Evolutionary conservation across 2,113 vertebrate genomes (phyloP), one percentile per base, ranked within the genome.

Genomic region (Eubucco bourcierii): DNA sequence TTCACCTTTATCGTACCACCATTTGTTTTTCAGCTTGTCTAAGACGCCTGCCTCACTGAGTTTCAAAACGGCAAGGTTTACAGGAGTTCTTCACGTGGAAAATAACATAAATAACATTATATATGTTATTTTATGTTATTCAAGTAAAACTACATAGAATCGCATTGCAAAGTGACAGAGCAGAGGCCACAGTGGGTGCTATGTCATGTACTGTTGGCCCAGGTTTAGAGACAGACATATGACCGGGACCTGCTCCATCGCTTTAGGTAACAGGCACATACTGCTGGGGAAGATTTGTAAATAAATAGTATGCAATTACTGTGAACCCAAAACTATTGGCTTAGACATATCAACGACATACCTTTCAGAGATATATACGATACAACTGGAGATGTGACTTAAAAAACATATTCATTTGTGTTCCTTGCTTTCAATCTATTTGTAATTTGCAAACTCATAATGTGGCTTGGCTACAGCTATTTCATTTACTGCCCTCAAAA

Each of bases 101-200:
- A 99, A 99, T 99, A 99, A 99, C 99, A 99, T 99, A 99, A 99
- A 99, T 99, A 99, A 99, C 99, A 99, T 99, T 99, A 99, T 99
- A 99, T 98, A 99, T 99, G 99, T 99, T 99, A 99, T 99, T 99
- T 99, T 99, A 99, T 99, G 99, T 99, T 99, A 99, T 99, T 99
- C 98, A 98, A 98, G 98, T 98, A 98, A 98, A 98, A 98, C 98
- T 98, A 98, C 98, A 99, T 98, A 98, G 98, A 99, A 98, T 98
- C 95, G 98, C 98, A 99, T 98, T 98, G 98, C 98, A 99, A 98
- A 98, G 99, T 98, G 99, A 99, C 98, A 97, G 98, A 99, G 99
- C 97, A 88, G 97, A 98, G 98, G 98, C 98, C 98, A 98, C 99
- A 99, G 98, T 97, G 97, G 97, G 96, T 98, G 97, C 93, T 98